A percentile compares a stretch with the other conserved stretches of the same genome.
Conservation (phyloP, 2,113 vertebrate genomes). For the Hippocampus barbouri region DNA sequence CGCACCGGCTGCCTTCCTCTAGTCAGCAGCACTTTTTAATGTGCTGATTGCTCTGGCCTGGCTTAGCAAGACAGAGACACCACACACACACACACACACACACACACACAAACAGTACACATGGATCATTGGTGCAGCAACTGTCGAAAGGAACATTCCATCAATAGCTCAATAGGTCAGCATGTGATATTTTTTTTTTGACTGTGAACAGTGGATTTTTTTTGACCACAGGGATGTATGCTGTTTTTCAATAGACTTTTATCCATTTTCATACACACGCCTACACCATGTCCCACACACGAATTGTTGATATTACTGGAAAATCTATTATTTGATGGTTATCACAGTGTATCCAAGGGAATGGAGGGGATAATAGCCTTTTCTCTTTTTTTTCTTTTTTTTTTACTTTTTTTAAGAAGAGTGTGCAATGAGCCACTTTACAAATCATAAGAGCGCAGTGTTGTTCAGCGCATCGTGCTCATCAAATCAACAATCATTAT, state of each 20-base stretch:
- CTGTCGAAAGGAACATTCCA: slow-evolving; percentile 48
- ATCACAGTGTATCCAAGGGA: neutral
- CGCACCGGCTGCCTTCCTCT: slow-evolving; percentile 50
- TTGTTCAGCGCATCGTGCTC: no score
- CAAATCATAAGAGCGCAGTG: neutral
- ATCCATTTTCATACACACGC: neutral
- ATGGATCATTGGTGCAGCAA: slow-evolving; percentile 35
- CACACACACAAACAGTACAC: slow-evolving; percentile 15
- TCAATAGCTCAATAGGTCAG: slow-evolving; percentile 57
- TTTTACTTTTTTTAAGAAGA: no score
- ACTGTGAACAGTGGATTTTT: neutral
- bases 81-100: slow-evolving; percentile 16
- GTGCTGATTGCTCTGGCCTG: slow-evolving; percentile 63
- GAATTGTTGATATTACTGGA: neutral
- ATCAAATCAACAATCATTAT: no score
- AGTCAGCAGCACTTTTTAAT: slow-evolving; percentile 65
- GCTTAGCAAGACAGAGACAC: slow-evolving; percentile 48
- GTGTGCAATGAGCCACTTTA: neutral
- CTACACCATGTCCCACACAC: neutral
- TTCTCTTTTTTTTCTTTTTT: no score
- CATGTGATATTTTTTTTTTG: slow-evolving; percentile 23
- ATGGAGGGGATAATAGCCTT: neutral
- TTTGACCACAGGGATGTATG: neutral
- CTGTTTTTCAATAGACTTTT: neutral
- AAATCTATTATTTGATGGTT: neutral